Percentiles rank a stretch among this genome's conserved stretches.
Conservation (phyloP, 2,113 vertebrate genomes). For the Amphilophus citrinellus region DNA sequence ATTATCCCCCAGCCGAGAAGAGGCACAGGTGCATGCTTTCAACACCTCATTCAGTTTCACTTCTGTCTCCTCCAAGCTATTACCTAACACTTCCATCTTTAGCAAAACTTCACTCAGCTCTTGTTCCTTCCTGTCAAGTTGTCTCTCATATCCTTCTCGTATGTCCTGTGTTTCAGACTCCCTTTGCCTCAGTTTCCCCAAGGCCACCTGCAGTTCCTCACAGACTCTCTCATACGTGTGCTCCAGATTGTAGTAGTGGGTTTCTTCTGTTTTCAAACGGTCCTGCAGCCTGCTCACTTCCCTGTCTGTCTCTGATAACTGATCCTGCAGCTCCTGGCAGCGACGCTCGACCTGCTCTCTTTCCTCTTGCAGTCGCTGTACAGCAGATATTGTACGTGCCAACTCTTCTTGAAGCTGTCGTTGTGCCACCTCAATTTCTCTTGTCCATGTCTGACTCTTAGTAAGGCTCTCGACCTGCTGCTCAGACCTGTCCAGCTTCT, state of each 20-base stretch:
- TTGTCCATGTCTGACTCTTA: conserved; percentile 46
- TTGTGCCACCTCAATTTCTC: conserved; percentile 64
- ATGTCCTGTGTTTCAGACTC: conserved; percentile 85
- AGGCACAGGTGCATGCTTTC: conserved; percentile 33
- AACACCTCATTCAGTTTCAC: conserved; percentile 77
- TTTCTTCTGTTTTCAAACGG: conserved; percentile 85
- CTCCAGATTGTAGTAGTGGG: conserved; percentile 87
- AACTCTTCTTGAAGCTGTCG: conserved; percentile 75
- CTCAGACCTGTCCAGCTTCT: conserved; percentile 83
- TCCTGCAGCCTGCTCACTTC: conserved; percentile 83
- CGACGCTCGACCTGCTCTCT: conserved; percentile 77
- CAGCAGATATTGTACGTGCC: conserved; percentile 44
- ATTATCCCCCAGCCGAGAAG: conserved; percentile 48
- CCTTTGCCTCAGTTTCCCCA: conserved; percentile 81
- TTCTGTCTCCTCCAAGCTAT: conserved; percentile 88
- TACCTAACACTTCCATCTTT: conserved; percentile 89
- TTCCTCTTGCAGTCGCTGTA: conserved; percentile 86
- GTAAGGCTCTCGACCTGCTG: conserved; percentile 42
- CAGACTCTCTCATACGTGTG: conserved; percentile 82
- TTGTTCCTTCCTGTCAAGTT: conserved; percentile 86
- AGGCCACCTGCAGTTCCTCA: conserved; percentile 82
- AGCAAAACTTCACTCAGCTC: conserved; percentile 88
- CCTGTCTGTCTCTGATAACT: conserved; percentile 78
- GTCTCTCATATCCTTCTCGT: conserved; percentile 83
- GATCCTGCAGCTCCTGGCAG: conserved; percentile 88